Evolutionary conservation across 2,113 vertebrate species (phyloP).

Genomic region (Gymnogyps californianus): DNA sequence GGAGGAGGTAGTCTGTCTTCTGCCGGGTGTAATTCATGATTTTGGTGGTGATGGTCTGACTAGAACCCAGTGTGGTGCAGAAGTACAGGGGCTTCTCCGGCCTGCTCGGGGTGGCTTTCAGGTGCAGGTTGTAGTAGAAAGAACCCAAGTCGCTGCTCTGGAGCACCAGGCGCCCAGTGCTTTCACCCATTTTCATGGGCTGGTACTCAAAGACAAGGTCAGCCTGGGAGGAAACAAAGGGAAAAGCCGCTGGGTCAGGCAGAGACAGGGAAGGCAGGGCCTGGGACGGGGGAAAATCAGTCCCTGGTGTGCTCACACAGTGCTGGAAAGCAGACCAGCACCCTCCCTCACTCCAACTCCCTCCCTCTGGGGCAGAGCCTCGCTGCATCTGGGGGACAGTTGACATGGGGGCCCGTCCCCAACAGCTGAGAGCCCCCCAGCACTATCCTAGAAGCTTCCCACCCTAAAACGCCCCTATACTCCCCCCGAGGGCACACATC

Average conservation of each 20-base stretch:
- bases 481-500: neutral
- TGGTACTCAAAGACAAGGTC: conserved; percentile 81
- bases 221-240: conserved; percentile 57
- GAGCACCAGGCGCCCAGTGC: conserved; percentile 68
- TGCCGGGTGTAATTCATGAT: conserved; percentile 79
- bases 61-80: conserved; percentile 76
- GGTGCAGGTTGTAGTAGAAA: conserved; percentile 80
- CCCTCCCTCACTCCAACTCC: neutral
- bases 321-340: neutral
- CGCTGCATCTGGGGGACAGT: neutral
- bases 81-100: conserved; percentile 80
- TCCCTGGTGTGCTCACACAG: neutral
- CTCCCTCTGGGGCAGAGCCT: neutral
- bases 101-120: conserved; percentile 71
- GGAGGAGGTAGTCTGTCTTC: conserved; percentile 79
- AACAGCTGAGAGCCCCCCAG: neutral
- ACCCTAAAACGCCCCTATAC: neutral
- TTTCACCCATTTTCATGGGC: conserved; percentile 77
- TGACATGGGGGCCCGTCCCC: neutral
- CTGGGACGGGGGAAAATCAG: fast-evolving
- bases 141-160: conserved; percentile 75
- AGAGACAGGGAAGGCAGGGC: neutral
- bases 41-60: conserved; percentile 70
- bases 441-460: neutral
- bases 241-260: neutral